Evolutionary conservation across 2,888 invertebrate species (phyloP), one percentile per base, ranked within the genome.

Genomic region (Cataglyphis cursor): DNA sequence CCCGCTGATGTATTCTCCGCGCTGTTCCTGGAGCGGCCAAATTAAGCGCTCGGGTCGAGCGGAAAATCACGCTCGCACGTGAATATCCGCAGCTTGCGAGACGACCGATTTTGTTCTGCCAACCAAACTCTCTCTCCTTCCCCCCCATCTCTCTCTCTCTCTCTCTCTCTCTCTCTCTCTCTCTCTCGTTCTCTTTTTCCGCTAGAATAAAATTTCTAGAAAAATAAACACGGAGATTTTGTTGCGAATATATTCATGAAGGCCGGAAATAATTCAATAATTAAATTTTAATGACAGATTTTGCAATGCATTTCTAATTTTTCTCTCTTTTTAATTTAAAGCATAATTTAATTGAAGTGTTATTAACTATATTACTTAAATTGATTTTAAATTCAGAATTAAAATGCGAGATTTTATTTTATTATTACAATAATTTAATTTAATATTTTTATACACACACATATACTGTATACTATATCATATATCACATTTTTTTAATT

Each of bases 21-120:
- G 75, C 85, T 83, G 82, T 82, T 85, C 80, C 87, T 85, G 76
- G 73, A 83, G 82, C 62, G 76, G 80, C 21, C 81, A 75, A 85
- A 86, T 90, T 87, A 89, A 82, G 78, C 74, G 80, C 85, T 73
- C 88, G 80, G 74, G 66, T 85, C 38, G 61, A 48, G 41, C 61
- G 82, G 85, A 89, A 87, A 88, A 90, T 87, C 82, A 70, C 21
- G 59, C 21, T 64, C 75, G 59, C 66, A 62, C 48, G 68, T 68
- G 73, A 75, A 66, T 68, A 83, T 87, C 81, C 81, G 80, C 72
- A 82, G 83, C 68, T 82, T 81, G 44, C 66, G 15, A 51, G 28
- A 54, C 76, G 28, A 28, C 66, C 70, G 44, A 78, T 78, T 78
- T 68, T 10, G 18, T 6, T 2, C 66, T 18, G 15, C 12, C 78